phyloP scores from a whole-genome alignment of 2,888 invertebrate genomes.

The Ptychoptera contaminata region DNA sequence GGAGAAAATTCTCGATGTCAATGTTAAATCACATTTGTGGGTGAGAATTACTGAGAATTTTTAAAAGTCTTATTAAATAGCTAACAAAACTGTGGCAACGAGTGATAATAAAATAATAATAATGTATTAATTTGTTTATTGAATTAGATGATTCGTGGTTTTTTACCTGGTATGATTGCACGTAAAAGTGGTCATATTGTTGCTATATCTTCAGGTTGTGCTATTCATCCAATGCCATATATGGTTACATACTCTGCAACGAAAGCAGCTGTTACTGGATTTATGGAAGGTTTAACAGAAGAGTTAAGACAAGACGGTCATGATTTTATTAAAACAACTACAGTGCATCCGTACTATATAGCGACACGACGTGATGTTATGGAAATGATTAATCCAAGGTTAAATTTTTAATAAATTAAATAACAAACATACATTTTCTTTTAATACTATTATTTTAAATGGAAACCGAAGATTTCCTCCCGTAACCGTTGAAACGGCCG shows the following conservation, averaged over 20 bases:
- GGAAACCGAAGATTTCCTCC: slow-evolving; percentile 12
- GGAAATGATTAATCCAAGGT: too few relatives aligned
- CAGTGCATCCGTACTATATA: slow-evolving; percentile 31
- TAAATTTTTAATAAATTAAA: too few relatives aligned
- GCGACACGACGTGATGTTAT: slow-evolving; percentile 21
- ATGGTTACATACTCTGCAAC: slow-evolving; percentile 30
- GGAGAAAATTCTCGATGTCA: slow-evolving; percentile 29
- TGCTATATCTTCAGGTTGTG: slow-evolving; percentile 24
- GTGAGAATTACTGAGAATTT: slow-evolving; percentile 20
- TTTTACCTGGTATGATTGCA: slow-evolving; percentile 30
- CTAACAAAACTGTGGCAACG: too few relatives aligned
- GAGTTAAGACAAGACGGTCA: slow-evolving; percentile 12
- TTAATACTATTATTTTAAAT: too few relatives aligned
- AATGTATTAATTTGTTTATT: too few relatives aligned
- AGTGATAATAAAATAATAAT: too few relatives aligned
- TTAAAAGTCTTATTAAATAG: too few relatives aligned
- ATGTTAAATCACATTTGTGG: slow-evolving; percentile 32
- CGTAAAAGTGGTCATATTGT: slow-evolving; percentile 31
- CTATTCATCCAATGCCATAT: slow-evolving; percentile 18
- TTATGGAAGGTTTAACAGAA: slow-evolving; percentile 21
- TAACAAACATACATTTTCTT: too few relatives aligned
- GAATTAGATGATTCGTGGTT: slow-evolving; percentile 28
- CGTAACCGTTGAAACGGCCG: slow-evolving; percentile 10
- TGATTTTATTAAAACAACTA: slow-evolving; percentile 14
- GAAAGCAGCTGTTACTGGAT: slow-evolving; percentile 31